phyloP scores from a whole-genome alignment of 2,888 invertebrate genomes.

The Ditylenchus weischeri region DNA sequence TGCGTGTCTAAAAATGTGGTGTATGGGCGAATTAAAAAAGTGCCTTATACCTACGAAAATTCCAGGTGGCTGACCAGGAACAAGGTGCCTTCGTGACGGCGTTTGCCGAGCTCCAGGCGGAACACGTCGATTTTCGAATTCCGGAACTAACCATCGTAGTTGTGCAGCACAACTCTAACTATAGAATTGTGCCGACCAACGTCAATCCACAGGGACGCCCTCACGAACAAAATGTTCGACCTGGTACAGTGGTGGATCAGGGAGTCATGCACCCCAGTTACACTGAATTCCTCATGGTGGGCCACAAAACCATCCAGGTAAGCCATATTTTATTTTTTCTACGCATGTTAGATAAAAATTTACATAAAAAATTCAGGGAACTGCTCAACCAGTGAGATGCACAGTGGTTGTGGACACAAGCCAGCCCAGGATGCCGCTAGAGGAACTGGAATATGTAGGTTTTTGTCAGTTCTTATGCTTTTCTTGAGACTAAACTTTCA shows the following conservation, averaged over 20 bases:
- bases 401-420: conserved; percentile 29
- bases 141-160: conserved; percentile 34
- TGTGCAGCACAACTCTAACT: conserved; percentile 36
- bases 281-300: conserved; percentile 39
- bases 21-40: too few species aligned
- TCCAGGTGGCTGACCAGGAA: conserved; percentile 26
- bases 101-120: conserved; percentile 3
- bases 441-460: conserved; percentile 20
- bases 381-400: conserved; percentile 38
- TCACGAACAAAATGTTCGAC: conserved; percentile 33
- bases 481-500: too few species aligned
- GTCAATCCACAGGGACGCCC: conserved; percentile 5
- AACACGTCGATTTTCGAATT: not conserved
- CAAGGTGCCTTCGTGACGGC: conserved; percentile 16
- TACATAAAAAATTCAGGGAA: conserved; percentile 30
- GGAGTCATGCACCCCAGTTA: conserved; percentile 27
- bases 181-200: conserved; percentile 29
- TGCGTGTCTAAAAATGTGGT: too few species aligned
- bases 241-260: conserved; percentile 35
- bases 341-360: not conserved
- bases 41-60: too few species aligned
- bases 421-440: conserved; percentile 17
- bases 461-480: too few species aligned
- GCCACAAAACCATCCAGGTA: conserved; percentile 36
- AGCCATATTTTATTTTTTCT: not conserved